Conservation (phyloP, 2,113 vertebrate genomes). For the Leucopternis melanops region DNA sequence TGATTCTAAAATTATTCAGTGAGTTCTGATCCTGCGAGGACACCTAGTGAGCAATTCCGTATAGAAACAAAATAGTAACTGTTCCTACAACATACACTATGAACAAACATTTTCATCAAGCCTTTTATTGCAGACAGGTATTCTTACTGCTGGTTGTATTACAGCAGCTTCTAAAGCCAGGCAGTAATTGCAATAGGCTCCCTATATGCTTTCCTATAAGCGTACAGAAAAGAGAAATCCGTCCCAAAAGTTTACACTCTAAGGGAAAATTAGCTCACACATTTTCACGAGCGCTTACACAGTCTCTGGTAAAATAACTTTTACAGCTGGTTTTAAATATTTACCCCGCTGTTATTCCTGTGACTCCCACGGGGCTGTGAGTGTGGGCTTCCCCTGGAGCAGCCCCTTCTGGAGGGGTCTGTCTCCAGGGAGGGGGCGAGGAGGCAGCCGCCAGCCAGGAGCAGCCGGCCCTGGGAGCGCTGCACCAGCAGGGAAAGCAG, state of each 20-base stretch:
- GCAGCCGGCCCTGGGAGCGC: neutral
- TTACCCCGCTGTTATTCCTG: neutral
- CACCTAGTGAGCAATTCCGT: slow-evolving; percentile 44
- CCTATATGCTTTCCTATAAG: neutral
- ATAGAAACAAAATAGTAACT: neutral
- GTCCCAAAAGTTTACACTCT: neutral
- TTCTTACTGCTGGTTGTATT: neutral
- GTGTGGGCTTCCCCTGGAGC: neutral
- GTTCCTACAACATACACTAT: neutral
- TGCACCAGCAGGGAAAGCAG: neutral
- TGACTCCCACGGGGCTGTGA: neutral
- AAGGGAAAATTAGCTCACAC: neutral
- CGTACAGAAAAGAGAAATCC: neutral
- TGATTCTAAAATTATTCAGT: neutral
- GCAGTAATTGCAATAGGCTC: neutral
- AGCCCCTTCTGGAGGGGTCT: neutral
- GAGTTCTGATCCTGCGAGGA: slow-evolving; percentile 51
- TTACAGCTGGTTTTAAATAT: neutral
- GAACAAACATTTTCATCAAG: neutral
- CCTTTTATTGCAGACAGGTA: neutral
- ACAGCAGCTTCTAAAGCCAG: neutral
- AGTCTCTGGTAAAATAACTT: neutral
- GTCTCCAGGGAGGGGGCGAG: accelerated
- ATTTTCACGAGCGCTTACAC: neutral
- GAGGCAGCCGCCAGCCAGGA: neutral